Percentiles rank a stretch among this genome's conserved stretches.
Evolutionary conservation across 2,113 vertebrate species (phyloP).

Genomic region (Esox niger): DNA sequence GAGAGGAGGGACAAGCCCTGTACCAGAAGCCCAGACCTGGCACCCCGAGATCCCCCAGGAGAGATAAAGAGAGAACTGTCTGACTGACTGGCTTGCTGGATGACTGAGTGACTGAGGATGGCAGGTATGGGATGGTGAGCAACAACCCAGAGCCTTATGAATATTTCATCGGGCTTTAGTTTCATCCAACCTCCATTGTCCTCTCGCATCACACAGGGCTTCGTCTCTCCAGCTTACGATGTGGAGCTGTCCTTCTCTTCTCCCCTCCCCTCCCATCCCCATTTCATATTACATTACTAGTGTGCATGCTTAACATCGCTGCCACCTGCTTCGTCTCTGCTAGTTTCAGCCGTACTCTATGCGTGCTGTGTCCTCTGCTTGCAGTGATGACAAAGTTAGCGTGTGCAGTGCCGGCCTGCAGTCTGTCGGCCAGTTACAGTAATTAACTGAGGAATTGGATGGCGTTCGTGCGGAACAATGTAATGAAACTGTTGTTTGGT

Average conservation of each 20-base stretch:
- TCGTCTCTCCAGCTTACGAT: not conserved
- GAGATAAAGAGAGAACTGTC: conserved; percentile 33
- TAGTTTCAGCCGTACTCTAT: not conserved
- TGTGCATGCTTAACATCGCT: not conserved
- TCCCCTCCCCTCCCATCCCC: not conserved
- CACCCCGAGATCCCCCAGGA: conserved; percentile 25
- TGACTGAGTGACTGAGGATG: conserved; percentile 65
- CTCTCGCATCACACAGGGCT: not conserved
- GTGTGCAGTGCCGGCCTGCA: conserved; percentile 15
- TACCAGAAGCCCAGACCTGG: conserved; percentile 15
- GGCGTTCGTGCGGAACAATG: not conserved
- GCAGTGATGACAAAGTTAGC: conserved; percentile 13
- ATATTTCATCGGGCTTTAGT: conserved; percentile 50
- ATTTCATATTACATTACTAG: not conserved
- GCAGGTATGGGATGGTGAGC: conserved; percentile 67
- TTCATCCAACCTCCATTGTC: conserved; percentile 33
- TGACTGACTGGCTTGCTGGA: conserved; percentile 46
- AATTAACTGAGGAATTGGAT: conserved; percentile 20
- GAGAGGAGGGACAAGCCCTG: conserved; percentile 15
- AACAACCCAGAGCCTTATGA: conserved; percentile 37
- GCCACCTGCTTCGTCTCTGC: conserved; percentile 12
- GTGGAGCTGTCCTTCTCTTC: not conserved
- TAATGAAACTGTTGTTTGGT: not conserved
- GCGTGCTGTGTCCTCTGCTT: conserved; percentile 8
- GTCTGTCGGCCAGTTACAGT: conserved; percentile 13